phyloP scores from a whole-genome alignment of 2,797 vertebrate genomes.

The Ataeniobius toweri region DNA sequence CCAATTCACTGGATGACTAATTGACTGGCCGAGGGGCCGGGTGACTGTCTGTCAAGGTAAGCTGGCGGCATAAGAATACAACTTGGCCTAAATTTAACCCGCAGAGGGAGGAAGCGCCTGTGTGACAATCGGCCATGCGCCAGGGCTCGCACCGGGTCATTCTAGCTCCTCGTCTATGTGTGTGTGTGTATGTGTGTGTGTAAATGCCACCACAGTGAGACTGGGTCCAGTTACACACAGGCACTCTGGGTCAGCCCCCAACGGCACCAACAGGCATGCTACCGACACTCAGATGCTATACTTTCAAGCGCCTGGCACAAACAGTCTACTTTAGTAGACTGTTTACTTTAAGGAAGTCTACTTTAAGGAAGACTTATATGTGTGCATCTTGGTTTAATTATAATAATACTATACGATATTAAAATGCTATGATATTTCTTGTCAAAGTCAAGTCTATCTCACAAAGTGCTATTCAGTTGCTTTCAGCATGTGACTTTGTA shows the following conservation, averaged over 20 bases:
- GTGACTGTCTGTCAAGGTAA: conserved; percentile 68
- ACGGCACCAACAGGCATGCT: conserved; percentile 80
- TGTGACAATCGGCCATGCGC: conserved; percentile 91
- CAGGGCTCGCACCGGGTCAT: conserved; percentile 86
- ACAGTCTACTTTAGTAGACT: conserved; percentile 1
- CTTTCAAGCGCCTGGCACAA: conserved; percentile 31
- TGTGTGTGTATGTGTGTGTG: conserved; percentile 49
- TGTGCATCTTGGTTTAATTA: not conserved
- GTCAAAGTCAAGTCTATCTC: not conserved
- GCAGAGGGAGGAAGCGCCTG: conserved; percentile 87
- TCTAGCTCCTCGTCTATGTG: conserved; percentile 76
- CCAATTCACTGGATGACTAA: conserved; percentile 71
- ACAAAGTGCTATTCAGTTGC: not conserved
- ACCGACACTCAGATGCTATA: conserved; percentile 47
- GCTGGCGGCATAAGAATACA: conserved; percentile 86
- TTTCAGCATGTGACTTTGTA: too few relatives aligned
- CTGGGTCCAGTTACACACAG: conserved; percentile 74
- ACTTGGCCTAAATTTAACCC: conserved; percentile 89
- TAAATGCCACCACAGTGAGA: conserved; percentile 56
- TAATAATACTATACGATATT: too few relatives aligned
- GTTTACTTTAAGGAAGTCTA: not conserved
- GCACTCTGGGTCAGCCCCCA: conserved; percentile 74
- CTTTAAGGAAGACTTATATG: conserved; percentile 15
- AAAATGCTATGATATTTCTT: not conserved
- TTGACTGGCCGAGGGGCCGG: conserved; percentile 64